These are phyloP conservation scores for Melopsittacus undulatus DNA, from an alignment of 2,797 vertebrate species.

Conservation along the genomic window DNA sequence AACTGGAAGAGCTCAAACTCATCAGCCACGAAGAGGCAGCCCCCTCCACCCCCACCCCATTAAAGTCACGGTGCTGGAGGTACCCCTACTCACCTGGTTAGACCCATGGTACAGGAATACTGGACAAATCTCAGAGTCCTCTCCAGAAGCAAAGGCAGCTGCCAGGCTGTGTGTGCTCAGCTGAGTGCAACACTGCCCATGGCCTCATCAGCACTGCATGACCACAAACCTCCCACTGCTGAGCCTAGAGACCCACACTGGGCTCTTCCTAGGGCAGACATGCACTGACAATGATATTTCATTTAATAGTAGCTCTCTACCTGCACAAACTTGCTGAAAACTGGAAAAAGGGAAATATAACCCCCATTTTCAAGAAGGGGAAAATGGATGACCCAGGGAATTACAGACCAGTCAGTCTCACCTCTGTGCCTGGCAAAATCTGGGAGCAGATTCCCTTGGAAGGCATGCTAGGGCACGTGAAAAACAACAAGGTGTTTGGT, in stretches of 20 bases:
- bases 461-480: no score
- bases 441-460: no score
- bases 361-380: no score
- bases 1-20: background rate
- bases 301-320: no score
- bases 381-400: no score
- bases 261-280: background rate
- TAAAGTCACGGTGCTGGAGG: no score
- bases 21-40: background rate
- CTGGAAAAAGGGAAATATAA: no score
- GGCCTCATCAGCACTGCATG: background rate
- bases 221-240: background rate
- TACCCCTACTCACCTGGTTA: background rate
- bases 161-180: background rate
- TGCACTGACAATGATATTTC: background rate
- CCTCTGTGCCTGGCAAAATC: no score
- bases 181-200: accelerated
- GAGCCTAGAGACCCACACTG: background rate
- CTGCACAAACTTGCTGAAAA: no score
- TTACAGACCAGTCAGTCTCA: no score
- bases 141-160: background rate
- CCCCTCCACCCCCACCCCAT: no score
- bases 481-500: no score
- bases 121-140: background rate
- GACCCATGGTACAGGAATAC: accelerated